These are phyloP conservation scores for Apotomis betuletana DNA, from an alignment of 2,888 invertebrate species.

Conservation along the genomic window DNA sequence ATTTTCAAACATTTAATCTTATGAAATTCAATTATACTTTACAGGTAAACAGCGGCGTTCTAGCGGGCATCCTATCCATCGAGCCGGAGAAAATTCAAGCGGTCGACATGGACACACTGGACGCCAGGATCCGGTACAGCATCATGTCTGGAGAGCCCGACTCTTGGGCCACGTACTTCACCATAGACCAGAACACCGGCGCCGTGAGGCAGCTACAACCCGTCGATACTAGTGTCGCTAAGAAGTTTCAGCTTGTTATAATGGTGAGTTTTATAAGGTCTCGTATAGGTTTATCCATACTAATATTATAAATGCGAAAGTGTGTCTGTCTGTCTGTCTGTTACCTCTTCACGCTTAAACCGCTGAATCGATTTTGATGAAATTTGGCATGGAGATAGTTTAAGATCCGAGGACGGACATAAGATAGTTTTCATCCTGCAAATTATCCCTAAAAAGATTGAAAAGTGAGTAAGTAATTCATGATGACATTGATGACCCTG, in stretches of 20 bases:
- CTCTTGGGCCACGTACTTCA: constrained; percentile 90
- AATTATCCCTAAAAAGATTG: too few species aligned
- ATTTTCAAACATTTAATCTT: neutral
- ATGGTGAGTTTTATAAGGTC: constrained; percentile 80
- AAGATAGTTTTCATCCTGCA: too few species aligned
- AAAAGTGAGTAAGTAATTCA: too few species aligned
- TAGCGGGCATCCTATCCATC: constrained; percentile 92
- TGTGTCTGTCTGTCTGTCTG: too few species aligned
- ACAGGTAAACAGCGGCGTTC: constrained; percentile 91
- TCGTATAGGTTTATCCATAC: too few species aligned
- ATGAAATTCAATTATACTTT: neutral
- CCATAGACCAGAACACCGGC: constrained; percentile 91
- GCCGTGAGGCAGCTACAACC: constrained; percentile 91
- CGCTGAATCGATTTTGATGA: too few species aligned
- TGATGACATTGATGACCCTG: too few species aligned
- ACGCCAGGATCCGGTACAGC: constrained; percentile 91
- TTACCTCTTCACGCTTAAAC: too few species aligned
- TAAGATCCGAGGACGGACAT: too few species aligned
- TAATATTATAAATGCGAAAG: too few species aligned
- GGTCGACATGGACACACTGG: constrained; percentile 94
- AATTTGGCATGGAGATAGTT: too few species aligned
- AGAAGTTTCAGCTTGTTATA: constrained; percentile 91
- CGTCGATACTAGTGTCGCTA: constrained; percentile 90
- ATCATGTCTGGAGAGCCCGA: constrained; percentile 92
- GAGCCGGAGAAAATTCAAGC: constrained; percentile 95